These are phyloP conservation scores for Aeoliscus strigatus DNA, from an alignment of 2,797 vertebrate genomes.

Conservation along the genomic window DNA sequence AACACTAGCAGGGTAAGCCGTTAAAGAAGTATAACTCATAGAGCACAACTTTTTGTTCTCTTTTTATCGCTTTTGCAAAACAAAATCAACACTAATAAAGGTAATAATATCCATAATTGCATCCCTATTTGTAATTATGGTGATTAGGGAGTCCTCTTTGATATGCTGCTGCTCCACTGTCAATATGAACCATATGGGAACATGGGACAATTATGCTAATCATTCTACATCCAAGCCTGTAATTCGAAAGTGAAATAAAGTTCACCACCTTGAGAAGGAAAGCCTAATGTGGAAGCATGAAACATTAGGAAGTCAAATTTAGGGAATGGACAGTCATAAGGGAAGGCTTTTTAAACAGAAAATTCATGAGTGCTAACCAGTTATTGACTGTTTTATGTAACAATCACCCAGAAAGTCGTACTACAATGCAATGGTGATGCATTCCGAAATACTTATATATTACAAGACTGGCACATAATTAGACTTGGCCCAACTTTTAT, in stretches of 20 bases:
- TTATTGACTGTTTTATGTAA: slow-evolving; percentile 53
- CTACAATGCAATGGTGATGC: slow-evolving; percentile 42
- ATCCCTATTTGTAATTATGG: slow-evolving; percentile 73
- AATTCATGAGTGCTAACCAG: slow-evolving; percentile 41
- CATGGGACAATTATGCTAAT: slow-evolving; percentile 68
- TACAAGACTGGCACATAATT: slow-evolving; percentile 64
- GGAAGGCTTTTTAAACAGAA: slow-evolving; percentile 46
- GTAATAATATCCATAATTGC: slow-evolving; percentile 74
- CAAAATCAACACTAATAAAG: slow-evolving; percentile 66
- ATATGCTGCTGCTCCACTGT: slow-evolving; percentile 61
- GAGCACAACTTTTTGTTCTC: slow-evolving; percentile 14
- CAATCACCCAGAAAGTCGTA: slow-evolving; percentile 51
- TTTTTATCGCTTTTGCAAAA: slow-evolving; percentile 43
- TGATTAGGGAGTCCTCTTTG: slow-evolving; percentile 71
- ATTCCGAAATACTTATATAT: slow-evolving; percentile 61
- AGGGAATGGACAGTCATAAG: slow-evolving; percentile 35
- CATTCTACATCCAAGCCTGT: slow-evolving; percentile 58
- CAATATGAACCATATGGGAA: slow-evolving; percentile 72
- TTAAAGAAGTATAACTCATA: slow-evolving; percentile 38
- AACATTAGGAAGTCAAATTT: slow-evolving; percentile 49
- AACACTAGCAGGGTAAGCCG: slow-evolving; percentile 49
- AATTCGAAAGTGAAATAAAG: slow-evolving; percentile 64
- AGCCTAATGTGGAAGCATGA: slow-evolving; percentile 34
- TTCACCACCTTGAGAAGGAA: slow-evolving; percentile 61
- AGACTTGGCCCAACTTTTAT: slow-evolving; percentile 73